These are phyloP conservation scores for Chaunax sp. DNA, from an alignment of 2,797 vertebrate genomes.

Conservation along the genomic window DNA sequence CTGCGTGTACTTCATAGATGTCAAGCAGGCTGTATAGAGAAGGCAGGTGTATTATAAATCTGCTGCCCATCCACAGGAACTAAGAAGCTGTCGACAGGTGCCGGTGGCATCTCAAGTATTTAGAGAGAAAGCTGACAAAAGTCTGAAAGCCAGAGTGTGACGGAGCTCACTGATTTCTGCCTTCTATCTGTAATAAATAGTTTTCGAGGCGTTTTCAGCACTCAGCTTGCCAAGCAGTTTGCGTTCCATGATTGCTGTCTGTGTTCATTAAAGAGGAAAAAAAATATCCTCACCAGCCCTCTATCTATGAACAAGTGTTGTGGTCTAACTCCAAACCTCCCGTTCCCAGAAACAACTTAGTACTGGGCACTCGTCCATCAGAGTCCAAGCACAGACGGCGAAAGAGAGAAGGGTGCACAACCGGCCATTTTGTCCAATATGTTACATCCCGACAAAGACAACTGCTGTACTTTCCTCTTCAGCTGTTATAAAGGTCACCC, in stretches of 20 bases:
- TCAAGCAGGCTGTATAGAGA: conserved; percentile 44
- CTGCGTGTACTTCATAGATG: conserved; percentile 34
- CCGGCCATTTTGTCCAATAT: conserved; percentile 58
- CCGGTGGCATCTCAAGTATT: conserved; percentile 33
- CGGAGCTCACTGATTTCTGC: conserved; percentile 40
- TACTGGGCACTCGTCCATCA: conserved; percentile 72
- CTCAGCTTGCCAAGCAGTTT: conserved; percentile 44
- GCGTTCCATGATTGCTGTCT: conserved; percentile 55
- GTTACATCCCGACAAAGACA: conserved; percentile 48
- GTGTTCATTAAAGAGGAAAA: conserved; percentile 57
- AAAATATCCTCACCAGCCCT: conserved; percentile 4
- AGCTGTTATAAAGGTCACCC: conserved; percentile 39
- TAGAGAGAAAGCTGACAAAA: conserved; percentile 45
- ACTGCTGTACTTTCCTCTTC: conserved; percentile 51
- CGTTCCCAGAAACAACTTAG: conserved; percentile 65
- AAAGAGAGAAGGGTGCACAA: conserved; percentile 14
- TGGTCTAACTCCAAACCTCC: conserved; percentile 43
- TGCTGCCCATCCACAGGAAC: conserved; percentile 59
- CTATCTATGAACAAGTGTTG: conserved; percentile 49
- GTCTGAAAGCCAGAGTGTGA: conserved; percentile 35
- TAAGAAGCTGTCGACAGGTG: conserved; percentile 63
- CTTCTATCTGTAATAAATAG: conserved; percentile 38
- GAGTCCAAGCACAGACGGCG: conserved; percentile 26
- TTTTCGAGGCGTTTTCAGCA: conserved; percentile 54
- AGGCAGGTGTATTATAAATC: conserved; percentile 66